Evolutionary conservation across 2,888 invertebrate species (phyloP), one percentile per base, ranked within the genome.

Genomic region (Eupithecia insigniata): DNA sequence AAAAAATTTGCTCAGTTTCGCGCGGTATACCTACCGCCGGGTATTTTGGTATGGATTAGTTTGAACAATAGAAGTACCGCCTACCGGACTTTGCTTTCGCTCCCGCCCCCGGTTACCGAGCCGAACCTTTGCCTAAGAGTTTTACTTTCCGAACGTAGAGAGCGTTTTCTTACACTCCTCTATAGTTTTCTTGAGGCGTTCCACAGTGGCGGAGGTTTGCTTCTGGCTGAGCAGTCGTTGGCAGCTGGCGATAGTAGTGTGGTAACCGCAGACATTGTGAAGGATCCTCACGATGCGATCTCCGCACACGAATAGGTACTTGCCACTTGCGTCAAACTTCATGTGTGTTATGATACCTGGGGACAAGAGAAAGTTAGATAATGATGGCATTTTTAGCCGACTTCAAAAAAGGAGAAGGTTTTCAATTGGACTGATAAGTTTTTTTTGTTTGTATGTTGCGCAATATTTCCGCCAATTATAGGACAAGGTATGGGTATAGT

Each of bases 251-350:
- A 91, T 91, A 55, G 89, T 90, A 2, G 93, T 93, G 80, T 83
- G 82, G 79, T 91, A 92, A 0, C 93, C 93, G 86, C 93, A 93
- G 14, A 93, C 93, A 72, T 98, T 98, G 87, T 97, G 96, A 82
- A 98, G 96, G 68, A 98, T 95, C 58, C 97, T 95, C 16, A 98
- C 96, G 66, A 96, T 96, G 78, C 96, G 96, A 80, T 97, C 97
- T 18, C 97, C 97, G 70, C 96, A 95, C 0, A 96, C 95, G 78
- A 97, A 94, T 61, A 98, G 84, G 84, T 96, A 97, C 84, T 96
- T 96, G 30, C 97, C 97, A 75, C 95, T 95, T 5, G 97, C 95
- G 85, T 98, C 97, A 86, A 98, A 98, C 76, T 95, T 89, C 81
- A 98, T 89, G 74, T 95, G 93, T 66, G 95, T 95, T 79, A 98